phyloP scores from a whole-genome alignment of 2,888 invertebrate genomes.

The Magallana nippona region DNA sequence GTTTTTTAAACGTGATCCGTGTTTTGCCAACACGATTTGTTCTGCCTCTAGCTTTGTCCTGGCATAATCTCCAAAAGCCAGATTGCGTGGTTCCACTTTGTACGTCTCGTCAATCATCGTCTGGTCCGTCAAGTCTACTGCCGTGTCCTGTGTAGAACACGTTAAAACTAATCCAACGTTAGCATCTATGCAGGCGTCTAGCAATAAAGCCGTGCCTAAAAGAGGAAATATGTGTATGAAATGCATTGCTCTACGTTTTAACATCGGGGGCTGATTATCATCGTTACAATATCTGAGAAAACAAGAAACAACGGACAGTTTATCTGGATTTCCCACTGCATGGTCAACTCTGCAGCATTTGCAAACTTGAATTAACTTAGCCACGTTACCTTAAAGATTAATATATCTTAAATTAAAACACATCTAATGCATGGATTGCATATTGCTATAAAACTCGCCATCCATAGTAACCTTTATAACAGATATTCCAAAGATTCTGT shows the following conservation, averaged over 20 bases:
- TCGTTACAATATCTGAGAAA: too few species aligned
- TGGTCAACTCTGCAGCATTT: too few species aligned
- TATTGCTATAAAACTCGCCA: too few species aligned
- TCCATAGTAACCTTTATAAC: too few species aligned
- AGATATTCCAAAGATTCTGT: too few species aligned
- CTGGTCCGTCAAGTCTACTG: slow-evolving; percentile 76
- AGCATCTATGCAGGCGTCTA: slow-evolving; percentile 82
- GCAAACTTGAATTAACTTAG: too few species aligned
- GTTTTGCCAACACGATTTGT: slow-evolving; percentile 82
- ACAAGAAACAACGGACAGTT: too few species aligned
- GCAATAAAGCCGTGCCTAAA: slow-evolving; percentile 83
- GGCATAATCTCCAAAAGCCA: slow-evolving; percentile 84
- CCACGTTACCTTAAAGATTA: too few species aligned
- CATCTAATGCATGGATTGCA: too few species aligned
- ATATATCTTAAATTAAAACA: too few species aligned
- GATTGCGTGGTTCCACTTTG: slow-evolving; percentile 76
- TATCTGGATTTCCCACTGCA: too few species aligned
- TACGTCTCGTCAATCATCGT: slow-evolving; percentile 74
- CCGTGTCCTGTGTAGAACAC: slow-evolving; percentile 84
- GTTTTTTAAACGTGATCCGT: slow-evolving; percentile 81
- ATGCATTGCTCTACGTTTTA: background rate
- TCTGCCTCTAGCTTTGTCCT: slow-evolving; percentile 84
- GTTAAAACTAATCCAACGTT: slow-evolving; percentile 82
- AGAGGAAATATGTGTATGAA: background rate
- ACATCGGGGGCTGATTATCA: too few species aligned